Evolutionary conservation across 2,888 invertebrate species (phyloP), one percentile per base, ranked within the genome.

Genomic region (Cerceris ruficornis): DNA sequence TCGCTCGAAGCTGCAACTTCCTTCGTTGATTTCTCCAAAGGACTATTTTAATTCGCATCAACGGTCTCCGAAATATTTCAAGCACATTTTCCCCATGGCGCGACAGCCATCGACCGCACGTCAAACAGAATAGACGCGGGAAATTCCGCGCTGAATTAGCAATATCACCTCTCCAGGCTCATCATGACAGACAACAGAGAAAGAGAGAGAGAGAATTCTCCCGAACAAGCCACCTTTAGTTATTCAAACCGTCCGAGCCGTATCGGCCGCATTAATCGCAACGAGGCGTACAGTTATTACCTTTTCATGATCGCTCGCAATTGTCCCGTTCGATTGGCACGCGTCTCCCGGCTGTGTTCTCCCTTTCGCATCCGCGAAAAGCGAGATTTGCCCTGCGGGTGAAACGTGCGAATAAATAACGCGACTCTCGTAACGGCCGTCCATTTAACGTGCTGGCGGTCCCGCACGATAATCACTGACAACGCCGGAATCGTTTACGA

Each of bases 221-320:
- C 17, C 5, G 67, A 52, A 28, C 14, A 46, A 28, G 43, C 42
- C 42, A 8, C 50, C 55, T 69, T 28, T 50, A 39, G 69, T 69
- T 73, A 73, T 73, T 73, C 28, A 73, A 55, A 55, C 5, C 49
- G 55, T 4, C 50, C 50, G 50, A 50, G n/a, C 28, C 73, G 42
- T 57, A 70, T 46, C 57, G 42, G 55, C 68, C 60, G 60, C 70
- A 57, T 70, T 75, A 58, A 68, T 75, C 58, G 68, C 68, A 64
- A 65, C 71, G 71, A 69, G 50, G 69, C 72, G 62, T 52, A 42
- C 68, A 71, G 75, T 75, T 70, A 80, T 80, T 69, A 39, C 65
- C 58, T 78, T 78, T 78, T 75, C 75, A 66, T 55, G 54, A 54
- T 15, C 61, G 57, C 1, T 58, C 52, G 60, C 8, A 52, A 77